Evolutionary conservation across 2,888 invertebrate species (phyloP), one percentile per base, ranked within the genome.

Genomic region (Eupithecia dodoneata): DNA sequence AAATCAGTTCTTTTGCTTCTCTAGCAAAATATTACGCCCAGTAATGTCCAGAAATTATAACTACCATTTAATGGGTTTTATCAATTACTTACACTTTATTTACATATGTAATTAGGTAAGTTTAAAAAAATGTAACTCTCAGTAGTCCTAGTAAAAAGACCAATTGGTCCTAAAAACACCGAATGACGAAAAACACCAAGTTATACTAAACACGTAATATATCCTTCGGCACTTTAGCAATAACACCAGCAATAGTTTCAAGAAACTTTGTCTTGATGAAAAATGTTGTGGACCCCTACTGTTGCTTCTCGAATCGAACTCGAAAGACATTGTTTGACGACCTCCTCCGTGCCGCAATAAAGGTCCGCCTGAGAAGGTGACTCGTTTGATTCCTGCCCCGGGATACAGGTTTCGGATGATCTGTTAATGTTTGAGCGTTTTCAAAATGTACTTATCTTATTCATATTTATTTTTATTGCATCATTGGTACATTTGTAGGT

Each of bases 221-320:
- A 83, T 82, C 83, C 81, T 81, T 81, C 80, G 82, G 81, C 83
- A 86, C 82, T 87, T 88, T 85, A 80, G 86, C 86, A 88, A 90
- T 89, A 90, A 88, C 86, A 84, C 80, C 81, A 80, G 81, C 82
- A 81, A 86, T 86, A 87, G 84, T 86, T 81, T 83, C 77, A 79
- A 78, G 76, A 82, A 88, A 90, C 87, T 89, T 85, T 82, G 83
- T 84, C 79, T 81, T 76, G 81, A 76, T 83, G 85, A 90, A 90
- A 91, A 90, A 90, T 90, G 90, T 89, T 90, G 71, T 69, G 63
- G 65, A 77, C 77, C 55, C 73, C 71, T 76, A 81, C 80, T 42
- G 71, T 59, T 69, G 15, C 52, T 44, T 49, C 10, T 71, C 74
- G 73, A 71, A 49, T 18, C n/a, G 30, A 30, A 70, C 70, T 70